These are phyloP conservation scores for Azorinus chamasolen DNA, from an alignment of 2,888 invertebrate species.

Conservation along the genomic window DNA sequence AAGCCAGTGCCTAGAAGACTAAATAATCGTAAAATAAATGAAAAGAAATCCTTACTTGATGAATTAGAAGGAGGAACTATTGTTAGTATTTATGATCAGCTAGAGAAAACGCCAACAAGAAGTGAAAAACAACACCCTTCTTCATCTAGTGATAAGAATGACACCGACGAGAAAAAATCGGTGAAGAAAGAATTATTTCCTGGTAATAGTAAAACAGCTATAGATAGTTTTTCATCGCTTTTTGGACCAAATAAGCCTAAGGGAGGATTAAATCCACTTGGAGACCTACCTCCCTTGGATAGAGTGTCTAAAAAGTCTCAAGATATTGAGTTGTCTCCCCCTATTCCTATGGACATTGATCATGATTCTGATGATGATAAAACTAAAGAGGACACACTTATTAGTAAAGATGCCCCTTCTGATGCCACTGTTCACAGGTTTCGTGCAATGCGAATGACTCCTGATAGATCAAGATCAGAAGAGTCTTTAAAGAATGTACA, in stretches of 20 bases:
- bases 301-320: conserved; percentile 24
- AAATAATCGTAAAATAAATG: conserved; percentile 18
- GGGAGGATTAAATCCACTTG: conserved; percentile 31
- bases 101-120: conserved; percentile 54
- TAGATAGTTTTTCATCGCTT: conserved; percentile 14
- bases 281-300: conserved; percentile 43
- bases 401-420: conserved; percentile 65
- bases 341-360: conserved; percentile 67
- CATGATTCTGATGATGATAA: conserved; percentile 56
- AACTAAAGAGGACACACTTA: conserved; percentile 26
- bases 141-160: conserved; percentile 10
- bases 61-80: conserved; percentile 44
- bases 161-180: conserved; percentile 24
- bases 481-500: conserved; percentile 76
- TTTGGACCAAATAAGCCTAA: conserved; percentile 15
- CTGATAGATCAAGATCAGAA: conserved; percentile 68
- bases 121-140: conserved; percentile 25
- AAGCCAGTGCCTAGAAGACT: conserved; percentile 57
- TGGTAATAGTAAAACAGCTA: conserved; percentile 9
- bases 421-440: conserved; percentile 76
- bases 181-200: conserved; percentile 56
- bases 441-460: conserved; percentile 74
- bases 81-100: conserved; percentile 61
- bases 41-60: conserved; percentile 30
- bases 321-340: conserved; percentile 56